Conservation (phyloP, 2,113 vertebrate genomes). For the Lasiurus borealis region DNA sequence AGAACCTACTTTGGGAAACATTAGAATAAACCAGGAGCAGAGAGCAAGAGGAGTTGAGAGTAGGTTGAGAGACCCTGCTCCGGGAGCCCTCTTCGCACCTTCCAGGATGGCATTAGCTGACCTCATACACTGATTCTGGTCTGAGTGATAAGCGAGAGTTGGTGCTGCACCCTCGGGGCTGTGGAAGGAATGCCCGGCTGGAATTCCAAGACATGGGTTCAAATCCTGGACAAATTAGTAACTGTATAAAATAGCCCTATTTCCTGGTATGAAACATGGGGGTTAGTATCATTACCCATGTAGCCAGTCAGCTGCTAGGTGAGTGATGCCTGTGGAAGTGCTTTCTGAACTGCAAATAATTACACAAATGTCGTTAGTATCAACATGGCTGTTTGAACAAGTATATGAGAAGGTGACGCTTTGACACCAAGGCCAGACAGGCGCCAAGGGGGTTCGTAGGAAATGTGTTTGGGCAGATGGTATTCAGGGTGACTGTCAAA, state of each 20-base stretch:
- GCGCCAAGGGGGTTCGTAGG: not conserved
- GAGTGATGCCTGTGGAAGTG: not conserved
- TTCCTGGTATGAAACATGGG: not conserved
- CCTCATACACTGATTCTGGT: not conserved
- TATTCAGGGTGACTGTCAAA: not conserved
- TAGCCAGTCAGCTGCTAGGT: not conserved
- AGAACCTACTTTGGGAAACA: not conserved
- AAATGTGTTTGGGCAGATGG: not conserved
- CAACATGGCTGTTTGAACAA: not conserved
- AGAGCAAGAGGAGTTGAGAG: not conserved
- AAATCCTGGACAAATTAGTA: not conserved
- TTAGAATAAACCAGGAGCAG: not conserved
- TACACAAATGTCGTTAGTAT: not conserved
- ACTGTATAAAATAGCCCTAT: not conserved
- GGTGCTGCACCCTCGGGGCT: not conserved
- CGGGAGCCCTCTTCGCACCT: not conserved
- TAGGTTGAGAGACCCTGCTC: not conserved
- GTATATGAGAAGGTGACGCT: not conserved
- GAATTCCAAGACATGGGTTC: not conserved
- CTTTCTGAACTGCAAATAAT: not conserved
- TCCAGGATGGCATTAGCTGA: not conserved
- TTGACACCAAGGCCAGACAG: not conserved
- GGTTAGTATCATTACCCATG: not conserved
- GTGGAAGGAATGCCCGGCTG: not conserved
- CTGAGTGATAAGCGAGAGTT: not conserved